Evolutionary conservation across 2,113 vertebrate species (phyloP).

Genomic region (Montifringilla adamsi): DNA sequence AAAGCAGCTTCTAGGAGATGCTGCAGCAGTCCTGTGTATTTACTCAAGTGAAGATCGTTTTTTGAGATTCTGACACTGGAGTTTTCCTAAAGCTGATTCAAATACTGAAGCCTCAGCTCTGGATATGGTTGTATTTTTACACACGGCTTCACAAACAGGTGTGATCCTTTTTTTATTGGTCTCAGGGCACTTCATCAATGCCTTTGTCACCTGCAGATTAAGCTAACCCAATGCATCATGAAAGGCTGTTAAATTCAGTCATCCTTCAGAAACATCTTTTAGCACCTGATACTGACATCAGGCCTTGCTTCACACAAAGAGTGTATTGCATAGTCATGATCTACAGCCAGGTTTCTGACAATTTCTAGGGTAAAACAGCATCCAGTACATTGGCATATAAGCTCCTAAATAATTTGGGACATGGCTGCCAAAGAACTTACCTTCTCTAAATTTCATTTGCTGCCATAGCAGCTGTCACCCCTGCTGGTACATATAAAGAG

Average conservation of each 20-base stretch:
- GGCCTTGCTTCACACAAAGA: neutral
- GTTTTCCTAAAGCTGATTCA: neutral
- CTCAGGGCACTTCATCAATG: slow-evolving; percentile 2
- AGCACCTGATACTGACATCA: neutral
- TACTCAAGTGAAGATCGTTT: neutral
- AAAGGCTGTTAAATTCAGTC: slow-evolving; percentile 22
- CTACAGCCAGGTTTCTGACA: neutral
- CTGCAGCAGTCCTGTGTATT: neutral
- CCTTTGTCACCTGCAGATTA: slow-evolving; percentile 19
- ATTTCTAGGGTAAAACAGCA: neutral
- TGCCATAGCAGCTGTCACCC: neutral
- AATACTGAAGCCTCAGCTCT: neutral
- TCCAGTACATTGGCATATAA: neutral
- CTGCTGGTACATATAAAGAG: neutral
- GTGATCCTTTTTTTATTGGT: neutral
- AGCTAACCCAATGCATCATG: neutral
- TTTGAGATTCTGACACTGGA: neutral
- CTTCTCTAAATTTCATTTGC: neutral
- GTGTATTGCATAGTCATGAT: accelerated
- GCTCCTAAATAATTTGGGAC: neutral
- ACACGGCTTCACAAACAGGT: neutral
- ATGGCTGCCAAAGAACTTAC: neutral
- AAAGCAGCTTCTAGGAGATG: neutral
- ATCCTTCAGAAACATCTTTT: neutral
- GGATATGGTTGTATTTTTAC: neutral